Evolutionary conservation across 1,140 invertebrate genomes (phyloP).

Genomic region (Eurosta solidaginis): DNA sequence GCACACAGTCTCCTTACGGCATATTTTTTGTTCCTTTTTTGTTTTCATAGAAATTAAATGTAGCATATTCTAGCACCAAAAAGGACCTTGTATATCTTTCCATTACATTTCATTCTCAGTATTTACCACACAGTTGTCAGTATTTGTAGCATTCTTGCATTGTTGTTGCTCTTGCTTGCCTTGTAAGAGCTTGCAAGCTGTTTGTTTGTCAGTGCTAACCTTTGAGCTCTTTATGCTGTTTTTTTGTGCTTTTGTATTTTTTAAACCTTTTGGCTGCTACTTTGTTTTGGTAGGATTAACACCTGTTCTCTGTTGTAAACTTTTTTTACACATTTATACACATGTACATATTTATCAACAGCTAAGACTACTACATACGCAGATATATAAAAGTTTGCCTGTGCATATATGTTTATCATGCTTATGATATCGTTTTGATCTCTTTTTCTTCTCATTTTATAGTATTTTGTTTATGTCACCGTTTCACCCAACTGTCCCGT

Average conservation of each 20-base stretch:
- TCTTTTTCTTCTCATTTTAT: neutral
- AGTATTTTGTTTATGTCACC: neutral
- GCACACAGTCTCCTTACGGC: no score
- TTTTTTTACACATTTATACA: neutral
- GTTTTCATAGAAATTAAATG: neutral
- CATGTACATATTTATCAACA: neutral
- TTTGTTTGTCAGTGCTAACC: neutral
- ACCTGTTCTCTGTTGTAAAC: neutral
- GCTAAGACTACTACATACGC: no score
- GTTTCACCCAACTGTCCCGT: neutral
- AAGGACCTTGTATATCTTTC: neutral
- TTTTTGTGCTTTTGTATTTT: neutral
- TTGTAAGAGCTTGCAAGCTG: neutral
- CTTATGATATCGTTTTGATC: neutral
- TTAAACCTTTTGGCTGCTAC: no score
- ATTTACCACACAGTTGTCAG: neutral
- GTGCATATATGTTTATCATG: neutral
- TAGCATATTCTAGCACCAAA: neutral
- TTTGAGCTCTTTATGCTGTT: neutral
- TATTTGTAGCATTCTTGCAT: neutral
- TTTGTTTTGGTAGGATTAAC: constrained; percentile 5
- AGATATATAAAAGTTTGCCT: neutral
- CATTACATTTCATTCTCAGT: neutral
- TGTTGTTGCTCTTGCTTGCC: neutral
- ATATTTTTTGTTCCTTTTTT: neutral